Base-by-base conservation (phyloP, 2,113 vertebrate genomes). In the Turnix velox region DNA sequence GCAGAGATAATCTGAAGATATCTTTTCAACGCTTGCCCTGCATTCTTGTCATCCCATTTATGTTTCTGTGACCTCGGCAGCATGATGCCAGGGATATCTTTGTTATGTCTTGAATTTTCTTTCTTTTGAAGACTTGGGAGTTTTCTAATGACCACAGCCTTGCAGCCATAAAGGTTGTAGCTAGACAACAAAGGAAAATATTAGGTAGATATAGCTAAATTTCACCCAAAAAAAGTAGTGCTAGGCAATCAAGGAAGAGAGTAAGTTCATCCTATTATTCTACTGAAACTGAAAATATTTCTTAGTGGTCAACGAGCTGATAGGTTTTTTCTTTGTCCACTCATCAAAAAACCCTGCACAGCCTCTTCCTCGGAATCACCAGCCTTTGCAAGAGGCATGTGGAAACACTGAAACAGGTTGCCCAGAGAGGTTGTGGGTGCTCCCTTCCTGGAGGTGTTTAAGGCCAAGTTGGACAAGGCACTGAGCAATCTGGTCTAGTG, bases 41-140 rank as follows among this genome's bases (percentile, higher is more conserved):
- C 6, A 2, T 71, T 52, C 63, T 74, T 74, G 77, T 24, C 35
- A 67, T 51, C 57, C 37, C 15, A 14, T 37, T 58, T 61, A 31
- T 51, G 46, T 84, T 58, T 88, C 88, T 39, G 23, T 87, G 87
- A 71, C 74, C 73, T 68, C 0, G 0, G 5, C 33, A 31, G 40
- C 12, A 31, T 65, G 75, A 72, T 82, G 37, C 28, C 48, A 69
- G 74, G 12, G 40, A 3, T 62, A 68, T 88, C 83, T 94, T 7
- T 95, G 59, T 83, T 88, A 8, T 83, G 77, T 93, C 89, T 93
- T 81, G 54, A 45, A 18, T 72, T 74, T 71, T 72, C n/a, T 66
- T 33, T 33, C n/a, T 74, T 58, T 33, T 58, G 51, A 58, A 71
- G 35, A 13, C 2, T 4, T 62, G 14, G 14, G 24, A 72, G 83